Conservation (phyloP, 2,888 invertebrate genomes). For the Harmothoe impar region DNA sequence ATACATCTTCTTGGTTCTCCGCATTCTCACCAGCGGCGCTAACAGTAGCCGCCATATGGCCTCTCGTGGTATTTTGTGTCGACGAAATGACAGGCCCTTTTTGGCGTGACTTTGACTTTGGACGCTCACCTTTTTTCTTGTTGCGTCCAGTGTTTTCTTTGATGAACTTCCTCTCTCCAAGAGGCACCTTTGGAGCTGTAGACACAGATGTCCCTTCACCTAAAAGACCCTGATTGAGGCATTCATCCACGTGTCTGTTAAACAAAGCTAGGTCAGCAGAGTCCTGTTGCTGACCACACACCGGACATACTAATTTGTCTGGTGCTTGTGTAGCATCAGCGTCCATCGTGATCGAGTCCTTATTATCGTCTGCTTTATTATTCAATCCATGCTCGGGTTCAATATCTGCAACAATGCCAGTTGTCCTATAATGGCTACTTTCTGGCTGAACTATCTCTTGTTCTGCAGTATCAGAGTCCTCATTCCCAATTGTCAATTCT, state of each 20-base stretch:
- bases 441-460: neutral
- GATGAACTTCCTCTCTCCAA: neutral
- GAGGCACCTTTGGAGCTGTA: no score
- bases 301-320: constrained; percentile 73
- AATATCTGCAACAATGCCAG: neutral
- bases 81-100: neutral
- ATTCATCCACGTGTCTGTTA: constrained; percentile 79
- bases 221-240: constrained; percentile 70
- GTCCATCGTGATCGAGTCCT: neutral
- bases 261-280: constrained; percentile 73
- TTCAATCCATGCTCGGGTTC: neutral
- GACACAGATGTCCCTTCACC: no score
- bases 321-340: neutral
- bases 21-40: neutral
- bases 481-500: no score
- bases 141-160: neutral
- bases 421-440: neutral
- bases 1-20: neutral
- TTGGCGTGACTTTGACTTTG: neutral
- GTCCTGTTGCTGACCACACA: constrained; percentile 75
- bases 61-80: neutral
- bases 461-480: neutral
- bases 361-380: neutral
- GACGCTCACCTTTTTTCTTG: neutral
- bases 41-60: neutral